Evolutionary conservation across 2,797 vertebrate genomes (phyloP), one percentile per base, ranked within the genome.

Genomic region (Betta splendens): DNA sequence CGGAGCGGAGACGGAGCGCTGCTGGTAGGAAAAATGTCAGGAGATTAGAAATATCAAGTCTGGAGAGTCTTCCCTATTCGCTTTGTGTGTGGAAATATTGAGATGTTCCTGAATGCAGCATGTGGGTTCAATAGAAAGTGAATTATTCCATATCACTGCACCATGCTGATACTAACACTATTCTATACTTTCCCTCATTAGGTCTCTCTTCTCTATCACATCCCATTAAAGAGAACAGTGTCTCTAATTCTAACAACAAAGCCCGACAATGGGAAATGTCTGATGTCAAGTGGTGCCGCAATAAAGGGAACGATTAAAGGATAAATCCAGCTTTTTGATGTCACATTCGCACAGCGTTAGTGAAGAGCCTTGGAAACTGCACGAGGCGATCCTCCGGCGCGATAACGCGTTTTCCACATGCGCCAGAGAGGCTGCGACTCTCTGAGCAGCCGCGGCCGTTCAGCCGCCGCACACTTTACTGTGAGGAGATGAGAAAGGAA

Each of bases 161-260:
- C n/a, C 21, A 12, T 22, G 17, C 55, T 36, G 35, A 47, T 46
- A 54, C 32, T 46, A 77, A 72, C 28, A 52, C 1, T 21, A 18
- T 51, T 26, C 43, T 50, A 40, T 26, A 12, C 35, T 23, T 43
- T 43, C 4, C 26, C 54, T 78, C 15, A 40, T 55, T 40, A 49
- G 54, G 40, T 43, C 11, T 32, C 48, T 23, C 13, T 39, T 33
- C 23, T 46, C 49, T 55, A 62, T 62, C 58, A 69, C 28, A 67
- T 56, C 63, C 61, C 51, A 75, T 70, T 67, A 70, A 33, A 73
- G 54, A 64, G 31, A 50, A 63, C 36, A 52, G 37, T 32, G 53
- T 18, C 31, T 43, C 38, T 67, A 50, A 85, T 75, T 68, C 64
- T 40, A 21, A 77, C 47, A 83, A 75, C 59, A 74, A 74, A 81